These are phyloP conservation scores for Montipora efflorescens DNA, from an alignment of 64 coral and sea anemone species.

Conservation along the genomic window DNA sequence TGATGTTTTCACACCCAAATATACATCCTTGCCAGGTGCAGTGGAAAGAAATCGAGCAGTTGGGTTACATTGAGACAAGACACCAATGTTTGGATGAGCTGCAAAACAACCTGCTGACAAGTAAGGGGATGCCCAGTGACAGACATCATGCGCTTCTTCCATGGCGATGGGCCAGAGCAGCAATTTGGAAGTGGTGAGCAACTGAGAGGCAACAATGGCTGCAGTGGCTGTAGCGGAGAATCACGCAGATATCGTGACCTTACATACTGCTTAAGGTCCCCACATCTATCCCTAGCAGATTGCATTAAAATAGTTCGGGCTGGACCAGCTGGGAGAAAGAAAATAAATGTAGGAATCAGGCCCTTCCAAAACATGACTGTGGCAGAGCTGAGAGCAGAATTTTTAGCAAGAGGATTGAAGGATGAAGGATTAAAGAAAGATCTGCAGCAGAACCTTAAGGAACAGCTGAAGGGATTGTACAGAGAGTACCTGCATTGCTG, in stretches of 20 bases:
- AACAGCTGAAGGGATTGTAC: slow-evolving; percentile 29
- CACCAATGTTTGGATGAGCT: slow-evolving; percentile 46
- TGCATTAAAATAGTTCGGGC: slow-evolving; percentile 19
- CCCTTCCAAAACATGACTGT: slow-evolving; percentile 59
- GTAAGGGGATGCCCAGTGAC: slow-evolving; percentile 17
- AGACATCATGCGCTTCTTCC: slow-evolving; percentile 51
- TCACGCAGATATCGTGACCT: slow-evolving; percentile 41
- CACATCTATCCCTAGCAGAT: slow-evolving; percentile 42
- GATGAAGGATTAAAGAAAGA: background rate
- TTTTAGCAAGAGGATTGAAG: slow-evolving; percentile 11
- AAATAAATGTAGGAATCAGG: slow-evolving; percentile 44
- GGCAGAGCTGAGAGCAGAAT: background rate
- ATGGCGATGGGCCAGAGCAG: slow-evolving; percentile 56
- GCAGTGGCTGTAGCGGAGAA: slow-evolving; percentile 21
- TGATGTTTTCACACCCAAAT: slow-evolving; percentile 50
- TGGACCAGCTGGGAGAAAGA: slow-evolving; percentile 52
- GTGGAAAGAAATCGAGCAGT: slow-evolving; percentile 36
- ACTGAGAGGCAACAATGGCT: slow-evolving; percentile 48
- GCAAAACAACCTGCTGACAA: background rate
- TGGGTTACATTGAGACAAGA: slow-evolving; percentile 46
- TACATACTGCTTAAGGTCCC: slow-evolving; percentile 41
- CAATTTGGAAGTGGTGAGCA: slow-evolving; percentile 56
- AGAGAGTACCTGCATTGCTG: slow-evolving; percentile 53
- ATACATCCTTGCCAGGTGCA: slow-evolving; percentile 34
- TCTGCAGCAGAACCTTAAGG: too few relatives aligned